Percentiles rank a stretch among this genome's conserved stretches.
Conservation (phyloP, 2,797 vertebrate species). For the Oryzias dopingdopingensis region DNA sequence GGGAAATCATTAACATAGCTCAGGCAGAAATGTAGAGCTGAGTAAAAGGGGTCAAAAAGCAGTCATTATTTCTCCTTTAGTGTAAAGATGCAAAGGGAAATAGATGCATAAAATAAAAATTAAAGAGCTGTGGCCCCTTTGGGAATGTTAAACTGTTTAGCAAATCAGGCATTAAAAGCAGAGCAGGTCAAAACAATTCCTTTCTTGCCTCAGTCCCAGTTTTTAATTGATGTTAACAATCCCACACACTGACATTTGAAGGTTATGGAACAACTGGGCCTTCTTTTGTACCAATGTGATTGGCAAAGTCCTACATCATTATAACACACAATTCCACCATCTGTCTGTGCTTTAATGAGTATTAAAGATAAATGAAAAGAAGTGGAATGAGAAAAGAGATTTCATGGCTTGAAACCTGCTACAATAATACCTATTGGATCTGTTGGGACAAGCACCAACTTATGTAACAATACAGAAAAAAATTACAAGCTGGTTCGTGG, state of each 20-base stretch:
- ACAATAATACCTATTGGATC: no score
- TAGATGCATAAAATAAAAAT: slow-evolving; percentile 9
- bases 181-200: slow-evolving; percentile 37
- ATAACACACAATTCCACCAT: slow-evolving; percentile 20
- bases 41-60: slow-evolving; percentile 26
- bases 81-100: slow-evolving; percentile 45
- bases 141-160: slow-evolving; percentile 48
- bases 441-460: no score
- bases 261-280: slow-evolving; percentile 10
- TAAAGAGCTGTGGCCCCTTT: slow-evolving; percentile 28
- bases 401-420: slow-evolving; percentile 5
- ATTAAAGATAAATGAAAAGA: slow-evolving; percentile 25
- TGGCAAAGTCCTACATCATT: slow-evolving; percentile 4
- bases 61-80: slow-evolving; percentile 42
- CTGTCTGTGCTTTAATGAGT: slow-evolving; percentile 29
- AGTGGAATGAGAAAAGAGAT: slow-evolving; percentile 16
- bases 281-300: slow-evolving; percentile 22
- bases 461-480: no score
- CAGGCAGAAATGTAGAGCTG: slow-evolving; percentile 22
- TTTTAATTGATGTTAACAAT: slow-evolving; percentile 27
- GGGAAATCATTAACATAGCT: slow-evolving; percentile 26
- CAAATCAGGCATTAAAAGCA: slow-evolving; percentile 41
- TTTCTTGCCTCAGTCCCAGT: slow-evolving; percentile 20
- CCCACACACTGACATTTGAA: slow-evolving; percentile 27
- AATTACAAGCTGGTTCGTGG: no score